Evolutionary conservation across 2,797 vertebrate genomes (phyloP).

Genomic region (Enteromius afrohamiltoni): DNA sequence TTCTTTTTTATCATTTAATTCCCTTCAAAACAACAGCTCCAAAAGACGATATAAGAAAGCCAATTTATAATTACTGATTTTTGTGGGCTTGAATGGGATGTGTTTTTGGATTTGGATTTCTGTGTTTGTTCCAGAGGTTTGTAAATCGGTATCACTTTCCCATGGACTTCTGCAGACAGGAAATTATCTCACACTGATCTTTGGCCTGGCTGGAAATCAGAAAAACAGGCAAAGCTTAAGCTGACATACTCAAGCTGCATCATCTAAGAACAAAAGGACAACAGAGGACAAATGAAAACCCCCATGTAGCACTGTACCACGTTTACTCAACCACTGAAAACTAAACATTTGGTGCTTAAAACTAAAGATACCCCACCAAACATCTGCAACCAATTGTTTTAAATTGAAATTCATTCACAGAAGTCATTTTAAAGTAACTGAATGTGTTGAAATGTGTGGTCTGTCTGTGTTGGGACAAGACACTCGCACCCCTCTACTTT

Average conservation of each 20-base stretch:
- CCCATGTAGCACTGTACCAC: neutral
- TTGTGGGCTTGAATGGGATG: neutral
- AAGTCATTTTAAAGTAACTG: constrained; percentile 12
- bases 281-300: constrained; percentile 19
- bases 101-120: neutral
- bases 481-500: neutral
- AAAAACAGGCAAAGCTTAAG: constrained; percentile 30
- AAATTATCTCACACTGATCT: constrained; percentile 55
- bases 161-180: constrained; percentile 47
- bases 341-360: neutral
- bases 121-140: constrained; percentile 34
- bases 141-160: constrained; percentile 48
- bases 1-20: neutral
- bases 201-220: constrained; percentile 35
- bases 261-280: constrained; percentile 3
- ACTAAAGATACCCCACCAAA: constrained; percentile 8
- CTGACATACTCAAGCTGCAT: constrained; percentile 37
- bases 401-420: neutral
- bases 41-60: neutral
- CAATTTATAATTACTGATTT: neutral
- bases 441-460: neutral
- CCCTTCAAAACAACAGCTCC: neutral
- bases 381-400: neutral
- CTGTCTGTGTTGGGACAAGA: neutral
- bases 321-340: constrained; percentile 17